phyloP scores from a whole-genome alignment of 2,113 vertebrate species.

The Tupaia chinensis region DNA sequence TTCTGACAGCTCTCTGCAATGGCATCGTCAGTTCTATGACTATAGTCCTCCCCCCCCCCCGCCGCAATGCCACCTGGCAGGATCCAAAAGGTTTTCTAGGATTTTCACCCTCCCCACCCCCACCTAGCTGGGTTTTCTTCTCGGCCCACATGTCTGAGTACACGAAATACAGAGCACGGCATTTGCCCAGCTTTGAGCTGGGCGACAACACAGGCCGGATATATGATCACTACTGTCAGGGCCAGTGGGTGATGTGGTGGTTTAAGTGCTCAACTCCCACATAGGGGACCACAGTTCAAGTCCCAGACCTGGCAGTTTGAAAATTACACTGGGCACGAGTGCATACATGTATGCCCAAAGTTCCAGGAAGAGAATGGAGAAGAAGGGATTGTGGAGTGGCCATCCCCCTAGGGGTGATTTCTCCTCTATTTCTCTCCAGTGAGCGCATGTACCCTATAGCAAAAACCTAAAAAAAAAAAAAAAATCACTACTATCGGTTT shows the following conservation, averaged over 20 bases:
- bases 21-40: background rate
- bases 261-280: too few species aligned
- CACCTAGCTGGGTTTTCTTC: conserved; percentile 22
- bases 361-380: too few species aligned
- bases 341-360: too few species aligned
- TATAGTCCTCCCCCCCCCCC: background rate
- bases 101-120: conserved; percentile 19
- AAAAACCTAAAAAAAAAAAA: too few species aligned
- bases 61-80: background rate
- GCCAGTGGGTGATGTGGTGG: too few species aligned
- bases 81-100: conserved; percentile 51
- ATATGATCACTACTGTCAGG: background rate
- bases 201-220: background rate
- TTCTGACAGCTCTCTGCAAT: background rate
- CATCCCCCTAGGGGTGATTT: too few species aligned
- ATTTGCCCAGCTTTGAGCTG: background rate
- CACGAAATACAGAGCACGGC: background rate
- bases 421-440: too few species aligned
- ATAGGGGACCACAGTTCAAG: too few species aligned
- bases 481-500: background rate
- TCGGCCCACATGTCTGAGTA: background rate
- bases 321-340: too few species aligned
- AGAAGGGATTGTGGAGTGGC: too few species aligned
- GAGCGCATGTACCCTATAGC: too few species aligned
- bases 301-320: background rate